These are phyloP conservation scores for Mythimna lalbum DNA, from an alignment of 2,888 invertebrate genomes.

Conservation along the genomic window DNA sequence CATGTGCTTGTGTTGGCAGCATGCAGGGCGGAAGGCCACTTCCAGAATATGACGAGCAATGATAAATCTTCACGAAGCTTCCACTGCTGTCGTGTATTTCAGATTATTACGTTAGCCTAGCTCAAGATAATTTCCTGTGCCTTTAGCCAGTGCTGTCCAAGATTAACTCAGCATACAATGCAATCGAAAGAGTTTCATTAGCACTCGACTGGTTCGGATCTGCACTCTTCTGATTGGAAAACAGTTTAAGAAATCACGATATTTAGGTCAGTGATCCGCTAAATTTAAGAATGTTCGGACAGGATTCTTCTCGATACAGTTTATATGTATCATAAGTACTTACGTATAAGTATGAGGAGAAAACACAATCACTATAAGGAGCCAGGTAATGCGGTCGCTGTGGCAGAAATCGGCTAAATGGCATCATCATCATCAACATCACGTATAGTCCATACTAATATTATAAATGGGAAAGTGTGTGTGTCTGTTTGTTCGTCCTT, in stretches of 20 bases:
- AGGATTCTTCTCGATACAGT: neutral
- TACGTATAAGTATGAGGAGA: too few relatives aligned
- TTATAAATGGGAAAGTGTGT: too few relatives aligned
- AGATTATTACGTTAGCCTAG: conserved; percentile 21
- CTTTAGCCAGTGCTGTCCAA: neutral
- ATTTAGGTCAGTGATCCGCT: neutral
- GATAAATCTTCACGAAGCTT: neutral
- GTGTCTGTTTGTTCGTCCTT: too few relatives aligned
- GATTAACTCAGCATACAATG: neutral
- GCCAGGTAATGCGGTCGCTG: too few relatives aligned
- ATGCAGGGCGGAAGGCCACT: too few relatives aligned
- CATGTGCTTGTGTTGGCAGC: neutral
- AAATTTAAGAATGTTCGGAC: neutral
- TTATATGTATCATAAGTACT: neutral
- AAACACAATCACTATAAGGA: too few relatives aligned
- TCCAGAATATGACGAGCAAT: conserved; percentile 1
- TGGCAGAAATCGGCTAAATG: too few relatives aligned
- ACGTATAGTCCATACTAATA: too few relatives aligned
- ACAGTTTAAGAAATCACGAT: neutral
- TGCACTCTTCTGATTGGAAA: neutral
- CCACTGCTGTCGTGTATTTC: neutral
- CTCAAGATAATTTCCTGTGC: neutral
- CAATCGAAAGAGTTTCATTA: neutral
- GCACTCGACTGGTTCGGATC: neutral
- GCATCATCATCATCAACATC: too few relatives aligned